Base-by-base conservation (phyloP, 2,113 vertebrate genomes). In the Thryonomys swinderianus region DNA sequence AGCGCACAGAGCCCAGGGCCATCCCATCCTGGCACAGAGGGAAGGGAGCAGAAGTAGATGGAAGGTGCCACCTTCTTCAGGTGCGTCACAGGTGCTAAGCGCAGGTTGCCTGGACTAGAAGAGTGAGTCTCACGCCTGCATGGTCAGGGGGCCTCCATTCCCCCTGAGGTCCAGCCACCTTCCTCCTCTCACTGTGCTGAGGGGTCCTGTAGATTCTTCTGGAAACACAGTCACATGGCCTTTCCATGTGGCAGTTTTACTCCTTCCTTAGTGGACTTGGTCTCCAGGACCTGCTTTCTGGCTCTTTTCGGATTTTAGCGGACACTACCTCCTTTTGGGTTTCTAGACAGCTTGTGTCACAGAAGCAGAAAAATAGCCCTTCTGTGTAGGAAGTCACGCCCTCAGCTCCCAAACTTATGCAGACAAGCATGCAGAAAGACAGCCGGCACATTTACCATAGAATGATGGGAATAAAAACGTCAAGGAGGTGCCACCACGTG, bases 1-100 rank as follows among this genome's bases (percentile, higher is more conserved):
- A 76, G 34, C 3, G 42, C 10, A 7, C 42, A 71, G 17, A 25
- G 69, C 37, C 4, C 9, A 59, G 10, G 20, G 25, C 61, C 30
- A 2, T 18, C 37, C 45, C 18, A 16, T 55, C 20, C 7, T 2
- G 0, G 9, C 0, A 0, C 34, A 16, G 12, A 61, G 18, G 14
- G 48, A 30, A 48, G 34, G n/a, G 32, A 17, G 34, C 9, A 34
- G 55, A 25, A 69, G 13, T 76, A 62, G 16, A 42, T 23, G 3
- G 7, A 37, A 20, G 17, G 13, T 2, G 14, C 32, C 21, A 8
- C 23, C 12, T 53, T 51, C 59, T 37, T 32, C 5, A 32, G 85
- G 21, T 14, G 11, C 21, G 51, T 57, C 51, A 71, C 30, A 21
- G 66, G 71, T 23, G n/a, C 53, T 90, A n/a, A 59, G 69, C 3